These are phyloP conservation scores for Luidia sarsii DNA, from an alignment of 53 echinoderm and acorn worm genomes.

Conservation along the genomic window DNA sequence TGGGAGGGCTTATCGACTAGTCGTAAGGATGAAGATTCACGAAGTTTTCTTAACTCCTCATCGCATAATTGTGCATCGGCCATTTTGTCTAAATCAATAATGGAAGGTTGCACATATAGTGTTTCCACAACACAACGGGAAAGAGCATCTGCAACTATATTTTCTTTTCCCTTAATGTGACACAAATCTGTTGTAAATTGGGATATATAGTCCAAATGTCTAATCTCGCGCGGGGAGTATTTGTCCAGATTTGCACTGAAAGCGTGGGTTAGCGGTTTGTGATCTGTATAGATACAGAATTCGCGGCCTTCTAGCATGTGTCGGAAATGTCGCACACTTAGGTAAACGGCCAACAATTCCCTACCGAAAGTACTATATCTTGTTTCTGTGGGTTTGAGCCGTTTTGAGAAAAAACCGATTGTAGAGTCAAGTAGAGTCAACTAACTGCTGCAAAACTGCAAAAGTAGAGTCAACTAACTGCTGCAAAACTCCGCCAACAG, in stretches of 20 bases:
- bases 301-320: constrained; percentile 7
- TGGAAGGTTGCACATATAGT: neutral
- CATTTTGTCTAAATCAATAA: constrained; percentile 18
- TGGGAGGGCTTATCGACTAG: neutral
- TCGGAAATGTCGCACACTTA: neutral
- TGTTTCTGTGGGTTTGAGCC: neutral
- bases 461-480: neutral
- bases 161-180: neutral
- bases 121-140: constrained; percentile 8
- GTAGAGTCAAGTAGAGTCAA: too few relatives aligned
- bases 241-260: neutral
- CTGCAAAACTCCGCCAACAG: constrained; percentile 29
- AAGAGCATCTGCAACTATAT: constrained; percentile 29
- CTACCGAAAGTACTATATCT: constrained; percentile 27
- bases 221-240: constrained; percentile 4
- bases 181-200: constrained; percentile 49
- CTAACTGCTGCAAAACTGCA: too few relatives aligned
- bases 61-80: constrained; percentile 15
- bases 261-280: constrained; percentile 8
- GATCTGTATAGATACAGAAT: constrained; percentile 19
- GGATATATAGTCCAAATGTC: constrained; percentile 15
- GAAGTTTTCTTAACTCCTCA: neutral
- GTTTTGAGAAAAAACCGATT: constrained; percentile 15
- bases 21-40: neutral
- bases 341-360: constrained; percentile 12